phyloP scores from a whole-genome alignment of 2,113 vertebrate species.

The Alexandromys fortis region DNA sequence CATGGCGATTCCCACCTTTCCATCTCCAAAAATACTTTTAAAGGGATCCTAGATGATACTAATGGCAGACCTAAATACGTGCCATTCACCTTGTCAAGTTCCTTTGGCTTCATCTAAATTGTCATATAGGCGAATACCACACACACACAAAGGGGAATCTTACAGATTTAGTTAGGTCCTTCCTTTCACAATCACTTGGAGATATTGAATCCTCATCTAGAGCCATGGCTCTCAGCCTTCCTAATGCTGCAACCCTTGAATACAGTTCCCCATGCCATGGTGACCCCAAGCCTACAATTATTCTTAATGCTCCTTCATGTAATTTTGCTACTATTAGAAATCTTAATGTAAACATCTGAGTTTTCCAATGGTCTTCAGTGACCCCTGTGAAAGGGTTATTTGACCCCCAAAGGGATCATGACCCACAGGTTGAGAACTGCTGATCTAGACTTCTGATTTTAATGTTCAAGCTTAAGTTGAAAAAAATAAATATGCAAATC shows the following conservation, averaged over 20 bases:
- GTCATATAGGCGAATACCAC: background rate
- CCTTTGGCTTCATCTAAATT: slow-evolving; percentile 19
- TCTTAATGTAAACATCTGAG: background rate
- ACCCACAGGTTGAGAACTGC: background rate
- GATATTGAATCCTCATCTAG: background rate
- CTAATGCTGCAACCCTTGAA: background rate
- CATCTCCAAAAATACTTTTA: slow-evolving; percentile 17
- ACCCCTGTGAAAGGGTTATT: background rate
- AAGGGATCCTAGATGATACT: background rate
- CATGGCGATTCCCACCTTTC: background rate
- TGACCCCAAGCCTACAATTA: background rate
- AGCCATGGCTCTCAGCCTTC: background rate
- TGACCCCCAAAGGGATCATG: background rate
- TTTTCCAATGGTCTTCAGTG: background rate
- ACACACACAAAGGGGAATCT: background rate
- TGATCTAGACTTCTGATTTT: background rate
- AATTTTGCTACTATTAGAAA: background rate
- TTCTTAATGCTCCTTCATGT: background rate
- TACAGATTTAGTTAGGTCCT: background rate
- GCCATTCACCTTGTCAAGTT: background rate
- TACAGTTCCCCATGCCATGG: background rate
- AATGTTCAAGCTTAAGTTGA: slow-evolving; percentile 2
- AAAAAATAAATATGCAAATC: slow-evolving; percentile 41
- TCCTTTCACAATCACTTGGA: background rate
- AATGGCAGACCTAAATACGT: background rate